phyloP scores from a whole-genome alignment of 2,113 vertebrate genomes.

The Argyrosomus japonicus region DNA sequence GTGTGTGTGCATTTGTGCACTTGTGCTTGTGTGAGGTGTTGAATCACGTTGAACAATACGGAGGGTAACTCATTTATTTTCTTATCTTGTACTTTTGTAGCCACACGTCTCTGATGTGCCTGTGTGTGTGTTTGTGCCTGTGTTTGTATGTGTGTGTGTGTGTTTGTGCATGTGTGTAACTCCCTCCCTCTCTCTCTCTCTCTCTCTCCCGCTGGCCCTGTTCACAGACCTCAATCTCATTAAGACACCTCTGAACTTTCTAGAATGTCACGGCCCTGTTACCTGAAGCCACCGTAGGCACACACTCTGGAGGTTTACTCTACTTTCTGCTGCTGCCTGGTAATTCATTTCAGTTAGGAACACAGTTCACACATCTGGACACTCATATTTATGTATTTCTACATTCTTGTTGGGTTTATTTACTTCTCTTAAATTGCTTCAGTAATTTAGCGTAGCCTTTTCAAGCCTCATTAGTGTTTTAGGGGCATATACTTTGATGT shows the following conservation, averaged over 20 bases:
- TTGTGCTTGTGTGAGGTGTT: conserved; percentile 39
- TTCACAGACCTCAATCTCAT: conserved; percentile 67
- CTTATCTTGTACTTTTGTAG: conserved; percentile 37
- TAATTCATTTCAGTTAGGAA: conserved; percentile 42
- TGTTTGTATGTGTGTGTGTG: conserved; percentile 20
- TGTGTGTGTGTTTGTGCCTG: conserved; percentile 17
- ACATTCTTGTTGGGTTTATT: not conserved
- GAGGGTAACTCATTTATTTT: conserved; percentile 40
- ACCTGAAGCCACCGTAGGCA: conserved; percentile 43
- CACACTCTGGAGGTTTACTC: conserved; percentile 33
- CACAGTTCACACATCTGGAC: conserved; percentile 34
- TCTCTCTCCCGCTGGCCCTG: conserved; percentile 1
- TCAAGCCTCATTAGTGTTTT: no score
- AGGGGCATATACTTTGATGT: no score
- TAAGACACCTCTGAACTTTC: conserved; percentile 73
- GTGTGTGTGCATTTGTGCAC: not conserved
- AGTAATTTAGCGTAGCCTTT: no score
- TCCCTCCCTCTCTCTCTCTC: not conserved
- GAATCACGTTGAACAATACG: conserved; percentile 40
- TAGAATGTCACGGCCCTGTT: conserved; percentile 70
- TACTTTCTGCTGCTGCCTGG: conserved; percentile 32
- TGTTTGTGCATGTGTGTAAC: conserved; percentile 22
- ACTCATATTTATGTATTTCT: conserved; percentile 20
- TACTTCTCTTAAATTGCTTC: not conserved
- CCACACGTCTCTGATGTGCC: conserved; percentile 15